These are phyloP conservation scores for Moxostoma hubbsi DNA, from an alignment of 2,797 vertebrate genomes.

Conservation along the genomic window DNA sequence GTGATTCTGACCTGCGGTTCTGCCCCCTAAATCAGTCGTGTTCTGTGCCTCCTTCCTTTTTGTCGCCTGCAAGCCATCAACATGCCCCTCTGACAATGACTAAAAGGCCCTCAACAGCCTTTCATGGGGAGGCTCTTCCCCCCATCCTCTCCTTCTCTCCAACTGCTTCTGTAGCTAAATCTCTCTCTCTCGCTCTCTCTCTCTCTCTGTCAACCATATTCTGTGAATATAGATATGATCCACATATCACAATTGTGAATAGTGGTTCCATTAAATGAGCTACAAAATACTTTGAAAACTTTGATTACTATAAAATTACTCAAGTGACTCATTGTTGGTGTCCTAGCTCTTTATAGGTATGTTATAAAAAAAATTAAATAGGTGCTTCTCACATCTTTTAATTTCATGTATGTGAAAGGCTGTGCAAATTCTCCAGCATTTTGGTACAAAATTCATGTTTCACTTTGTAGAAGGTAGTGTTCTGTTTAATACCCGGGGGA, in stretches of 20 bases:
- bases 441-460: no score
- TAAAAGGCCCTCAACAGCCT: slow-evolving; percentile 20
- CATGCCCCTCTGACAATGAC: slow-evolving; percentile 30
- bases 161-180: neutral
- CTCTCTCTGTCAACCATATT: neutral
- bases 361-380: no score
- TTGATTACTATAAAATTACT: neutral
- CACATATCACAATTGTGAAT: neutral
- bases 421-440: no score
- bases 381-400: no score
- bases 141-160: slow-evolving; percentile 1
- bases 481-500: neutral
- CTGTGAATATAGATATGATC: neutral
- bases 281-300: neutral
- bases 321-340: neutral
- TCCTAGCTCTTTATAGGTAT: no score
- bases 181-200: neutral
- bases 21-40: slow-evolving; percentile 7
- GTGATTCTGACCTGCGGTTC: neutral
- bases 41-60: neutral
- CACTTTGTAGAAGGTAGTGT: neutral
- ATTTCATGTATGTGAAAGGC: no score
- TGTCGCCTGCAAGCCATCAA: neutral
- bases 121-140: neutral
- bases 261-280: neutral